Evolutionary conservation across 2,797 vertebrate genomes (phyloP).

Genomic region (Otolemur crassicaudatus): DNA sequence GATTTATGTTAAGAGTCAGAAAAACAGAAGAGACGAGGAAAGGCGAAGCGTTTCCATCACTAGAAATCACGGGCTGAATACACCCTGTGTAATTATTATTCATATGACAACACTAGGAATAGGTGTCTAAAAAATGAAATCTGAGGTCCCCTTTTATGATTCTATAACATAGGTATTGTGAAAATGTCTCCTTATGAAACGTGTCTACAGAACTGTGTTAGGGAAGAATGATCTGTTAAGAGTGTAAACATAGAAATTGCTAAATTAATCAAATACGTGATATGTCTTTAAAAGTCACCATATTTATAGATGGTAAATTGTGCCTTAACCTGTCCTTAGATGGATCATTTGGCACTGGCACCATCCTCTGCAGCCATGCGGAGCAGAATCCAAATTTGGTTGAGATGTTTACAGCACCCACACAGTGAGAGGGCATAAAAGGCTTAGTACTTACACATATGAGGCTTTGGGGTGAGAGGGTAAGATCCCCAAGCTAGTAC

Average conservation of each 20-base stretch:
- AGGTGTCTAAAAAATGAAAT: background rate
- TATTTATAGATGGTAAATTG: background rate
- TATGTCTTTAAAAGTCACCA: background rate
- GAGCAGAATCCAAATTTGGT: background rate
- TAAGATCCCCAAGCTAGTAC: background rate
- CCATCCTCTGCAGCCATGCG: background rate
- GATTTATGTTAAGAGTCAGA: conserved; percentile 11
- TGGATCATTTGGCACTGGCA: background rate
- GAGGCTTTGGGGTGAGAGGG: background rate
- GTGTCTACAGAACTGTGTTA: background rate
- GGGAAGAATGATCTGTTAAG: background rate
- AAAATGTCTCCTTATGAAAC: background rate
- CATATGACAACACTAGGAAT: background rate
- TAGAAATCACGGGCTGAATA: background rate
- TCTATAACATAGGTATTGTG: background rate
- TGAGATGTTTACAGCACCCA: background rate
- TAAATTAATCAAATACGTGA: background rate
- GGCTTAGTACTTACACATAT: background rate
- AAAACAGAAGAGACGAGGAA: conserved; percentile 24
- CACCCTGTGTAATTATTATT: background rate
- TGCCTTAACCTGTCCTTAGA: background rate
- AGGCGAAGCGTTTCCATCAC: background rate
- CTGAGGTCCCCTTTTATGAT: background rate
- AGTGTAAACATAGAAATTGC: background rate
- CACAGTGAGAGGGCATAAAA: background rate